These are phyloP conservation scores for Eueremaeus valkanovi DNA, from an alignment of 2,888 invertebrate genomes.

Conservation along the genomic window DNA sequence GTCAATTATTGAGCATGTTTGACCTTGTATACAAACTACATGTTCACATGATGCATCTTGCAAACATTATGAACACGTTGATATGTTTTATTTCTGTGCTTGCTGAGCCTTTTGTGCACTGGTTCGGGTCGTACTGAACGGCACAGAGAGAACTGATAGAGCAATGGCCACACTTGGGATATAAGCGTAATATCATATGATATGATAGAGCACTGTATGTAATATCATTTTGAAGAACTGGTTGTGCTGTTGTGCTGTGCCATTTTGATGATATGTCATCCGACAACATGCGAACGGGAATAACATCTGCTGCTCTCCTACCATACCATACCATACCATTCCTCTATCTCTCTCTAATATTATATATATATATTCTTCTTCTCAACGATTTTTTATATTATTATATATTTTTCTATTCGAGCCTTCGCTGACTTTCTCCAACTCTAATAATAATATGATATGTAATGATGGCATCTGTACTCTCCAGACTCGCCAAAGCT, in stretches of 20 bases:
- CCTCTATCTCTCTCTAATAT: no score
- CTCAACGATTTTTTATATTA: neutral
- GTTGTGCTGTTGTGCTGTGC: conserved; percentile 18
- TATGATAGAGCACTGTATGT: neutral
- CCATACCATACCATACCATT: neutral
- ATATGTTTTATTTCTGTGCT: no score
- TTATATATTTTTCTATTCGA: conserved; percentile 6
- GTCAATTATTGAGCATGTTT: no score
- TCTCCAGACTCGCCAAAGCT: no score
- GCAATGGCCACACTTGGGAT: conserved; percentile 1
- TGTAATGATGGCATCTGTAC: conserved; percentile 34
- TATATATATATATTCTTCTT: conserved; percentile 16
- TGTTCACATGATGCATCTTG: no score
- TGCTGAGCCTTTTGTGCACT: no score
- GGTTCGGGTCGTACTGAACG: neutral
- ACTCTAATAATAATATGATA: conserved; percentile 23
- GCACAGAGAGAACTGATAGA: neutral
- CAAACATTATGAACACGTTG: no score
- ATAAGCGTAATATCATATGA: conserved; percentile 1
- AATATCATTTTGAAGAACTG: conserved; percentile 23
- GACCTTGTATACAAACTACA: neutral
- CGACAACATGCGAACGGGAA: conserved; percentile 18
- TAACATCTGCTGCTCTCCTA: conserved; percentile 22
- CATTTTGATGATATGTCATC: conserved; percentile 33
- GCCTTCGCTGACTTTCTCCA: no score